These are phyloP conservation scores for Drosophila albomicans DNA, from an alignment of 1,140 invertebrate species.

Conservation along the genomic window DNA sequence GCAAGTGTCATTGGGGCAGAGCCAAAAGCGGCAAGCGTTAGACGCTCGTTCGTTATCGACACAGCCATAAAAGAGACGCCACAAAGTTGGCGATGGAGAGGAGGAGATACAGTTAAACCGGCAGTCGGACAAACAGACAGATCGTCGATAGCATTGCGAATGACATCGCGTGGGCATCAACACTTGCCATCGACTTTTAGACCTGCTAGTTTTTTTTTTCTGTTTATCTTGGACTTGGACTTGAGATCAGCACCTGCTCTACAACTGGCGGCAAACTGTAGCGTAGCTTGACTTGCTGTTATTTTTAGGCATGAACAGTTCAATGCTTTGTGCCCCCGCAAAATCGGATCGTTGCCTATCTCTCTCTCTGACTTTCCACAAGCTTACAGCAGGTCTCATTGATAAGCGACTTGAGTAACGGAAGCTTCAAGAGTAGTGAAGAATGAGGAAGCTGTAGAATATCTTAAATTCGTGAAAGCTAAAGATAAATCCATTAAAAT, in stretches of 20 bases:
- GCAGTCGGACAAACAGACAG: background rate
- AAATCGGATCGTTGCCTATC: background rate
- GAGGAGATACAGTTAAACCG: background rate
- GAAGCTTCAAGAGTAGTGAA: too few relatives aligned
- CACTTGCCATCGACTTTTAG: slow-evolving; percentile 12
- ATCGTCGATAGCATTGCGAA: slow-evolving; percentile 8
- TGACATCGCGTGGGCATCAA: slow-evolving; percentile 47
- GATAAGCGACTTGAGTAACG: background rate
- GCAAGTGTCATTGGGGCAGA: slow-evolving; percentile 34
- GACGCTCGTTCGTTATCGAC: slow-evolving; percentile 4
- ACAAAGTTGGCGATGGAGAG: background rate
- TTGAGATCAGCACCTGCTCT: slow-evolving; percentile 43
- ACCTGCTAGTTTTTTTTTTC: background rate
- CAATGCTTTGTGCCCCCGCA: background rate
- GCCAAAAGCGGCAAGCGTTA: slow-evolving; percentile 14
- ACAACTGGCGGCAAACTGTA: background rate
- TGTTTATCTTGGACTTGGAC: slow-evolving; percentile 25
- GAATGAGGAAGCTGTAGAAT: too few relatives aligned
- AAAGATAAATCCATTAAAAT: too few relatives aligned
- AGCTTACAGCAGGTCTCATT: background rate
- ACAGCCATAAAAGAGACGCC: slow-evolving; percentile 22
- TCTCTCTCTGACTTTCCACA: background rate
- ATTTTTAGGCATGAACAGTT: slow-evolving; percentile 48
- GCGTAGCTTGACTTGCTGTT: slow-evolving; percentile 5
- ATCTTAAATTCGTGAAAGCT: too few relatives aligned